Evolutionary conservation across 2,888 invertebrate genomes (phyloP).

Genomic region (Caenorhabditis angaria): DNA sequence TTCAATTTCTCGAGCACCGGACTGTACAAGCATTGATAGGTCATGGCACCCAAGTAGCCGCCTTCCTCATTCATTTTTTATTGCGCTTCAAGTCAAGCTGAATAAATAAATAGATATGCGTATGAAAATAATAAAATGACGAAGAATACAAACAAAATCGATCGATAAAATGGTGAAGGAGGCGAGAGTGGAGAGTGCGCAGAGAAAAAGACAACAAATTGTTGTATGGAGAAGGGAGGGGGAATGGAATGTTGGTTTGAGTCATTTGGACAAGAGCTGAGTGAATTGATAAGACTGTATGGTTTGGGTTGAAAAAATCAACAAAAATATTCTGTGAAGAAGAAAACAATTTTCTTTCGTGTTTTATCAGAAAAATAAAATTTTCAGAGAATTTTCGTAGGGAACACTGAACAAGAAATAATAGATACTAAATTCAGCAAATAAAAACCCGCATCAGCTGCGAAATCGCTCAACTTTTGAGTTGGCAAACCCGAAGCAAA

Average conservation of each 20-base stretch:
- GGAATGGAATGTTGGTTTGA: background rate
- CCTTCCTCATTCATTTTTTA: constrained; percentile 61
- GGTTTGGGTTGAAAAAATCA: no score
- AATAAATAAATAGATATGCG: background rate
- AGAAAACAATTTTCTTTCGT: no score
- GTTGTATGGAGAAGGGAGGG: background rate
- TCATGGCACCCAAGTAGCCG: constrained; percentile 68
- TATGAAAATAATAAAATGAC: background rate
- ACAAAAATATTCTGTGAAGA: no score
- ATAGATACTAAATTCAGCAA: no score
- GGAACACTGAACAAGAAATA: no score
- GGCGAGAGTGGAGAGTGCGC: background rate
- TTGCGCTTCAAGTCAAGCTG: constrained; percentile 1
- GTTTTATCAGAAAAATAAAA: no score
- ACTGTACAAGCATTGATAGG: constrained; percentile 67
- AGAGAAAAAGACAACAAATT: background rate
- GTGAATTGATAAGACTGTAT: background rate
- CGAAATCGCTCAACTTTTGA: no score
- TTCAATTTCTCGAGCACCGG: constrained; percentile 63
- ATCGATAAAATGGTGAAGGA: background rate
- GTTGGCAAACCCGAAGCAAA: no score
- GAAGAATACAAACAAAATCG: background rate
- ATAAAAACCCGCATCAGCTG: no score
- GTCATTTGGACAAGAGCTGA: background rate
- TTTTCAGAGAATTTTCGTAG: no score